Evolutionary conservation across 2,888 invertebrate species (phyloP).

Genomic region (Callinectes sapidus): DNA sequence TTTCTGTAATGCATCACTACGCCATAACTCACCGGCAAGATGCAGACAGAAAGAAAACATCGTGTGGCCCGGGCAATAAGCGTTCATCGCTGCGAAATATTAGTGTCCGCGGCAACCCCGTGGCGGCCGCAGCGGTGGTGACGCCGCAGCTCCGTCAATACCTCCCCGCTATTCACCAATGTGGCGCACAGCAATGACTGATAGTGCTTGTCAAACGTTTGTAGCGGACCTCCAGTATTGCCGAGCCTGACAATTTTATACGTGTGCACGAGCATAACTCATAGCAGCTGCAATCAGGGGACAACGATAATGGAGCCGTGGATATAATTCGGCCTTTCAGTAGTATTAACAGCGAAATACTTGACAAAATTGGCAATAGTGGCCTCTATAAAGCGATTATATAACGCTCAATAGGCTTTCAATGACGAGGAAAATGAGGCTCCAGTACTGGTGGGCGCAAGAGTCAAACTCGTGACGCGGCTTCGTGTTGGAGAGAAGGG

Average conservation of each 20-base stretch:
- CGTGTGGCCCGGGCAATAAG: background rate
- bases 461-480: conserved; percentile 49
- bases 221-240: conserved; percentile 39
- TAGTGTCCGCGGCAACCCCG: background rate
- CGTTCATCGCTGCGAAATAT: conserved; percentile 4
- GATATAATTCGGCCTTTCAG: conserved; percentile 53
- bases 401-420: conserved; percentile 55
- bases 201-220: conserved; percentile 40
- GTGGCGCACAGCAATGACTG: conserved; percentile 25
- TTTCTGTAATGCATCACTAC: background rate
- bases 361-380: conserved; percentile 59
- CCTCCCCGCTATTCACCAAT: conserved; percentile 8
- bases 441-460: conserved; percentile 44
- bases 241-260: conserved; percentile 46
- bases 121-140: conserved; percentile 24
- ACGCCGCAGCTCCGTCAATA: conserved; percentile 24
- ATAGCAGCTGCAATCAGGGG: conserved; percentile 43
- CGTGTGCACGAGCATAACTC: conserved; percentile 32
- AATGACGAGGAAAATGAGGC: conserved; percentile 48
- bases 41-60: background rate
- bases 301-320: conserved; percentile 46
- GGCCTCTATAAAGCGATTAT: conserved; percentile 61
- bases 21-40: conserved; percentile 11
- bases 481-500: background rate
- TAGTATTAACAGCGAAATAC: conserved; percentile 53